Evolutionary conservation across 2,113 vertebrate species (phyloP).

Genomic region (Scytalopus superciliaris): DNA sequence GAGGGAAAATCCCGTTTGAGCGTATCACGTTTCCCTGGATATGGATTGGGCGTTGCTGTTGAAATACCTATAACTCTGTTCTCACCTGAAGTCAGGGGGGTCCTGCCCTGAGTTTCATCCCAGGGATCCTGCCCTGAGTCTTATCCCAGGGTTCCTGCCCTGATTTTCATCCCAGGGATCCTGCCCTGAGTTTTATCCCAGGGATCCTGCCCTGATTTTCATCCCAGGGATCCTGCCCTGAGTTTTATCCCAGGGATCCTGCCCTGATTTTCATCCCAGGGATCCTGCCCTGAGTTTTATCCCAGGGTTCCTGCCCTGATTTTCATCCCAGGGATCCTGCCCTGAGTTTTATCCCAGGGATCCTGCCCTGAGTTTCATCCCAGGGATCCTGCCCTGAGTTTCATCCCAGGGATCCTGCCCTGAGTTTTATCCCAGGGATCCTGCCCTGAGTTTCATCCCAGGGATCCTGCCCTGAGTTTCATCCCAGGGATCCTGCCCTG

Average conservation of each 20-base stretch:
- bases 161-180: neutral
- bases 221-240: neutral
- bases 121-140: neutral
- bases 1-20: accelerated
- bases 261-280: neutral
- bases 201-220: neutral
- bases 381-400: neutral
- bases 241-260: neutral
- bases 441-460: neutral
- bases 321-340: no score
- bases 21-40: accelerated
- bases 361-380: neutral
- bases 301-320: neutral
- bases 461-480: neutral
- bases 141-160: neutral
- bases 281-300: neutral
- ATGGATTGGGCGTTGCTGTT: neutral
- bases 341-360: neutral
- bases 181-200: neutral
- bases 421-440: neutral
- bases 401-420: neutral
- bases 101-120: neutral
- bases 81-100: neutral
- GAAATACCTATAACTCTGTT: neutral
- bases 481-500: neutral